Conservation (phyloP, 1,140 invertebrate genomes). For the Rhopalosiphum maidis region DNA sequence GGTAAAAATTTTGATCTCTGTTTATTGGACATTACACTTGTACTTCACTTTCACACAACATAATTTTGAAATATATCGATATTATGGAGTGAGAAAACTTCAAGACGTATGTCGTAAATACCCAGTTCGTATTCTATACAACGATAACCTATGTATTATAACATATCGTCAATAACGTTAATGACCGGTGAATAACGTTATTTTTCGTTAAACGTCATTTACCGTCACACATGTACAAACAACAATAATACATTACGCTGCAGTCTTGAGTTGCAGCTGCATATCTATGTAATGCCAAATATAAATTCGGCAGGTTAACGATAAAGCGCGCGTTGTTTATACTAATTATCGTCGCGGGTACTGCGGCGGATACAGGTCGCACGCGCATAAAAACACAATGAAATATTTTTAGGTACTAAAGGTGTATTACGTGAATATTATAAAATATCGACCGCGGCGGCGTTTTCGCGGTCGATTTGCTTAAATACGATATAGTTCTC, state of each 20-base stretch:
- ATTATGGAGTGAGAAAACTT: too few species aligned
- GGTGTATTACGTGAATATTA: neutral
- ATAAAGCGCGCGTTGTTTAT: neutral
- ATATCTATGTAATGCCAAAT: neutral
- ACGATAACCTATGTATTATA: neutral
- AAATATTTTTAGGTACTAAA: neutral
- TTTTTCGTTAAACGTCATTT: neutral
- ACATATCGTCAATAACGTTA: neutral
- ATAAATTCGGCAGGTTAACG: neutral
- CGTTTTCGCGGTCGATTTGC: too few species aligned
- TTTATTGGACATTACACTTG: too few species aligned
- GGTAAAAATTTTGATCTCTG: too few species aligned
- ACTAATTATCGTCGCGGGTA: neutral
- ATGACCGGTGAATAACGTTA: neutral
- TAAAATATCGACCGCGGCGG: neutral
- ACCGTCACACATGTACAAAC: neutral
- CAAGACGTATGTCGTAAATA: neutral
- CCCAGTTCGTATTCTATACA: neutral
- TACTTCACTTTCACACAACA: too few species aligned
- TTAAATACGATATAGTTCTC: neutral
- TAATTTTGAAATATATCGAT: too few species aligned
- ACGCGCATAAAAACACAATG: neutral
- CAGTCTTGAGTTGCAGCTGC: neutral
- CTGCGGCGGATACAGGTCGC: neutral
- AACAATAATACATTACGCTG: constrained; percentile 7